Base-by-base conservation (phyloP, 1,140 invertebrate species). In the Procambarus clarkii region DNA sequence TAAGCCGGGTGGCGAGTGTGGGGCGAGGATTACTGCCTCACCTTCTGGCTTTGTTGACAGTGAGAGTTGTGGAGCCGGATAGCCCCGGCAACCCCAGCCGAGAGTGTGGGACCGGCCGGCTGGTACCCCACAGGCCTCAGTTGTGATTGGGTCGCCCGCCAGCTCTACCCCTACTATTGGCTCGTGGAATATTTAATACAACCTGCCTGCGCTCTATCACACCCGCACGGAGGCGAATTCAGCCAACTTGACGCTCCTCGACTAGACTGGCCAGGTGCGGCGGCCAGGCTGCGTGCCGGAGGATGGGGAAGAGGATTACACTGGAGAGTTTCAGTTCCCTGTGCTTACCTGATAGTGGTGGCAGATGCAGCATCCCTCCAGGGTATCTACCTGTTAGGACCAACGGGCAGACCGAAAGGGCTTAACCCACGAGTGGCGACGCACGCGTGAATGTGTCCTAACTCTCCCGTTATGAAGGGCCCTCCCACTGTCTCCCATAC, bases 61-160 rank as follows among this genome's bases (percentile, higher is more conserved):
- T 80, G 9, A 50, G 18, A 69, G 46, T 74, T 48, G 50, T 34
- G 15, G 78, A 21, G 44, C 79, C 46, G 58, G 78, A n/a, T 54
- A 88, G 5, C 18, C 48, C 13, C 64, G 87, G 87, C 87, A 88
- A 74, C 87, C 44, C 46, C 2, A 18, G 44, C 24, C 79, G 60
- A 34, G 50, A 2, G 34, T 34, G n/a, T n/a, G 44, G 48, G 78
- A 54, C 71, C 79, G 50, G 45, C 60, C 60, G 24, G 60, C 24
- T 50, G 60, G 79, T 88, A 88, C 86, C 86, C 87, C 79, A 88
- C 60, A 82, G 87, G 76, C 86, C 87, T 82, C 87, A 88, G 87
- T 88, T 82, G 79, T 88, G 87, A 88, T 88, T 88, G 87, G 87
- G 87, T 88, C 87, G 60, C 77, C n/a, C 44, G 78, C 58, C 87